Base-by-base conservation (phyloP, 1,140 invertebrate species). In the Acromyrmex charruanus region DNA sequence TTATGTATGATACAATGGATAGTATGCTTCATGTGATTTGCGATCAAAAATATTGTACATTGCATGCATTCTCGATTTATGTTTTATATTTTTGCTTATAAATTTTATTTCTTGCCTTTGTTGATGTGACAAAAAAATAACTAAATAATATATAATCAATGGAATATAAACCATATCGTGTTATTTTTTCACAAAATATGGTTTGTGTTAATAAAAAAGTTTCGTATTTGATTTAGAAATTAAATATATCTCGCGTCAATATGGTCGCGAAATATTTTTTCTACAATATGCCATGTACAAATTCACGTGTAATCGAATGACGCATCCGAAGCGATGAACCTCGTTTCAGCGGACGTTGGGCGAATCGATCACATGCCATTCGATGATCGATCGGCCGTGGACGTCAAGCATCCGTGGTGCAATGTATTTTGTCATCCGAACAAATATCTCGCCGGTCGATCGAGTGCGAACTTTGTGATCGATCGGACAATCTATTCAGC, bases 401-500 rank as follows among this genome's bases (percentile, higher is more conserved):
- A 85, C 81, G 82, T 87, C 86, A 90, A 88, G 87, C 86, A 90
- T 65, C 87, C 84, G 35, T 55, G 68, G 58, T 39, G 63, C 72
- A 89, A 90, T 87, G 89, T 88, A 90, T 88, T 91, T 90, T 90
- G 90, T 91, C 90, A 81, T 75, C 74, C 58, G 65, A 80, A 90
- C 87, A 90, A 91, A 91, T 90, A 91, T 91, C 89, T 90, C 85
- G 89, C 87, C 84, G 86, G 79, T 90, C 86, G 89, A 90, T 90
- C 86, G 84, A 75, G 82, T 79, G 82, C 77, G 87, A 91, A 91
- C 87, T 91, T 91, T 79, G 81, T 91, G 90, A 91, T 91, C 90
- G 90, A 91, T 91, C 82, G 90, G 72, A 91, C 90, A 88, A 91
- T 91, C 87, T 88, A 91, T 91, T 91, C 85, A 79, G 89, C 89